phyloP scores from a whole-genome alignment of 1,140 invertebrate genomes.

The Drosophila suzukii region DNA sequence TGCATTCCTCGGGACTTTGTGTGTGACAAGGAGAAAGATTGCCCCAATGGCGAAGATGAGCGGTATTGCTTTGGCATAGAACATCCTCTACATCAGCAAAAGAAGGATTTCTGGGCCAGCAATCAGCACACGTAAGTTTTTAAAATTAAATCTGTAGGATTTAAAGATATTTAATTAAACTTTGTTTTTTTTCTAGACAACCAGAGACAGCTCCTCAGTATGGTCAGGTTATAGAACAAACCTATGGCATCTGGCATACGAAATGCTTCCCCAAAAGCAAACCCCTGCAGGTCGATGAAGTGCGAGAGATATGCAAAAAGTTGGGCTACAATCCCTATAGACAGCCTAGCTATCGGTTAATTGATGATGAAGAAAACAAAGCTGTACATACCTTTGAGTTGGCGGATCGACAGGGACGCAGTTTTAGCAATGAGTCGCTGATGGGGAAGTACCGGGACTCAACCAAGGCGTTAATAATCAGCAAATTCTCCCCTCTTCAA shows the following conservation, averaged over 20 bases:
- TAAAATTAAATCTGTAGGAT: neutral
- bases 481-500: constrained; percentile 77
- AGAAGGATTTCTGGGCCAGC: constrained; percentile 55
- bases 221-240: constrained; percentile 86
- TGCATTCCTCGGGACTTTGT: constrained; percentile 90
- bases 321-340: constrained; percentile 82
- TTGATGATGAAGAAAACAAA: constrained; percentile 70
- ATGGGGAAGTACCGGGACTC: constrained; percentile 68
- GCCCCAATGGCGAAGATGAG: constrained; percentile 90
- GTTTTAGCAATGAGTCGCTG: constrained; percentile 61
- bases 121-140: constrained; percentile 30
- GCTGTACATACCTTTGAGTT: constrained; percentile 62
- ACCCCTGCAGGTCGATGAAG: constrained; percentile 71
- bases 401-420: constrained; percentile 59
- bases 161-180: neutral
- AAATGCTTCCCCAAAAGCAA: constrained; percentile 85
- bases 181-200: constrained; percentile 33
- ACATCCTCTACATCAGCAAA: constrained; percentile 64
- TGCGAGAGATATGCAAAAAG: constrained; percentile 84
- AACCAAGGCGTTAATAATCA: constrained; percentile 75
- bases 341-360: constrained; percentile 72
- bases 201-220: constrained; percentile 47
- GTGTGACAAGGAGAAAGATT: constrained; percentile 89
- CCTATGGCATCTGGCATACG: constrained; percentile 87
- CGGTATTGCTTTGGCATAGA: constrained; percentile 85